Evolutionary conservation across 2,113 vertebrate species (phyloP).

Genomic region (Nothoprocta perdicaria): DNA sequence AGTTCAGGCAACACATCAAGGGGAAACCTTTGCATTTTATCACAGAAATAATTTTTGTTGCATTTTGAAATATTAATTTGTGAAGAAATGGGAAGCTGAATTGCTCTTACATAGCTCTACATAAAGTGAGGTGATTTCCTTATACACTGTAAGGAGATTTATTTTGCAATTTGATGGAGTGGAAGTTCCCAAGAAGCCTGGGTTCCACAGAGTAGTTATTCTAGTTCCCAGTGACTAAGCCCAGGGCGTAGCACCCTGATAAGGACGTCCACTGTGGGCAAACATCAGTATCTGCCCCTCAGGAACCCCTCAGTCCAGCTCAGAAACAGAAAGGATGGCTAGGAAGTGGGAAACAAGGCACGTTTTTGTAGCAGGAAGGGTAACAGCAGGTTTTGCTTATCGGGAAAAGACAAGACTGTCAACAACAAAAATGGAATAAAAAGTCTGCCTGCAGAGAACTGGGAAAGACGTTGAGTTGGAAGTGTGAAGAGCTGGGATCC

Average conservation of each 20-base stretch:
- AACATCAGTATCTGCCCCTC: neutral
- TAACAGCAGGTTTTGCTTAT: neutral
- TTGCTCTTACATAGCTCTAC: neutral
- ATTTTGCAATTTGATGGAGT: neutral
- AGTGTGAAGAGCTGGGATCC: neutral
- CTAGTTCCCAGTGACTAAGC: neutral
- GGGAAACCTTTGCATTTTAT: neutral
- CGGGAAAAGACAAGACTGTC: neutral
- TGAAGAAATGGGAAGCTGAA: neutral
- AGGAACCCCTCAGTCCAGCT: neutral
- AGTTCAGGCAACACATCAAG: neutral
- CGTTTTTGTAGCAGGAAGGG: neutral
- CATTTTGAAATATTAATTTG: neutral
- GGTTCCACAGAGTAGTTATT: neutral
- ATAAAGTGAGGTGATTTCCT: neutral
- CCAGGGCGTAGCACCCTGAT: neutral
- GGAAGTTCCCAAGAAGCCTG: neutral
- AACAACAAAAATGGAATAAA: neutral
- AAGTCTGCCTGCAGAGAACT: fast-evolving
- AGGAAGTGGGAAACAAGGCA: neutral
- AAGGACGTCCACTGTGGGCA: neutral
- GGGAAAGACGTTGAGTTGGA: neutral
- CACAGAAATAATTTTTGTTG: fast-evolving
- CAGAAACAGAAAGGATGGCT: neutral
- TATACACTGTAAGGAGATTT: neutral